Conservation (phyloP, 2,797 vertebrate species). For the Gobionotothen gibberifrons region DNA sequence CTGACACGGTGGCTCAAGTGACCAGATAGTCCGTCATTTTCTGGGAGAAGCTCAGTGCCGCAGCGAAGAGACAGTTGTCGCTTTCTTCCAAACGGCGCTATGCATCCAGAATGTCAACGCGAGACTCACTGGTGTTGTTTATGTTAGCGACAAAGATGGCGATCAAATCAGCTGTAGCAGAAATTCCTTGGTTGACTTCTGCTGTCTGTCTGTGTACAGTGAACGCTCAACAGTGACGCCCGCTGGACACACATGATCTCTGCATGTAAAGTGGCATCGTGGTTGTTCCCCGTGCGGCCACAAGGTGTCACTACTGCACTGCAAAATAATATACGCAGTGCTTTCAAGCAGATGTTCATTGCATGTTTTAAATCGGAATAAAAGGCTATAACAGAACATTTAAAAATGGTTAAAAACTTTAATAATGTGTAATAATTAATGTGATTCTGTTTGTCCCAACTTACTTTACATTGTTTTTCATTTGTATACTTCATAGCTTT, state of each 20-base stretch:
- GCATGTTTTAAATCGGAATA: background rate
- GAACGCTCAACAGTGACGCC: slow-evolving; percentile 44
- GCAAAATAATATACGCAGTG: background rate
- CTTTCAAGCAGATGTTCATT: background rate
- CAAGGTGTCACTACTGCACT: slow-evolving; percentile 37
- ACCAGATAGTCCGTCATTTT: slow-evolving; percentile 41
- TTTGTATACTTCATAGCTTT: too few relatives aligned
- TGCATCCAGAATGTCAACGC: slow-evolving; percentile 20
- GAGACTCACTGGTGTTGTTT: slow-evolving; percentile 70
- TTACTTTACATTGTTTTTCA: background rate
- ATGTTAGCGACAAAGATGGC: slow-evolving; percentile 81
- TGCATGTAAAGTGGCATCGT: background rate
- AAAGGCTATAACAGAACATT: background rate
- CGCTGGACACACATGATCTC: background rate
- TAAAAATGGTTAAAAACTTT: background rate
- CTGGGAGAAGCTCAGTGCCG: background rate
- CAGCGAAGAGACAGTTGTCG: background rate
- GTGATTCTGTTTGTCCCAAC: background rate
- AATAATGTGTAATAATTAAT: background rate
- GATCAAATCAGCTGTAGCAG: slow-evolving; percentile 76
- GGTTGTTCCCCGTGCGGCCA: background rate
- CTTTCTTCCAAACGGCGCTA: background rate
- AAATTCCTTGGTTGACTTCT: slow-evolving; percentile 61
- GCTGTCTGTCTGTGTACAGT: slow-evolving; percentile 29
- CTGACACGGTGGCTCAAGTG: slow-evolving; percentile 55